Percentiles rank a stretch among this genome's conserved stretches.
phyloP scores from a whole-genome alignment of 53 echinoderm and acorn worm genomes.

The Luidia sarsii region DNA sequence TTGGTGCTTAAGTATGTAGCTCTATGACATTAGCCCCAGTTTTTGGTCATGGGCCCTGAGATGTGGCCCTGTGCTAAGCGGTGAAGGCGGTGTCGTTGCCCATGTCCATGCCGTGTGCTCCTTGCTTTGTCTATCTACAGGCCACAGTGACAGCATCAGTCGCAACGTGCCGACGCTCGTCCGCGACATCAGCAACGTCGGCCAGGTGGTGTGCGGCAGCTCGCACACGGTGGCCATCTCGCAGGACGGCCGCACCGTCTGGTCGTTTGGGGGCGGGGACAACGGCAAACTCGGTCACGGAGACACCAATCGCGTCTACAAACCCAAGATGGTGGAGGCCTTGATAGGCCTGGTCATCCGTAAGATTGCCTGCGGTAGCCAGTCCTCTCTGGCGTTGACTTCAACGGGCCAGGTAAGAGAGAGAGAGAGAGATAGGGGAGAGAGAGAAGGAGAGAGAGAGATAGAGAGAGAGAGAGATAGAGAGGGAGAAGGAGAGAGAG shows the following conservation, averaged over 20 bases:
- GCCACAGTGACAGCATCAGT: constrained; percentile 97
- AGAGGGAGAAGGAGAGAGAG: no score
- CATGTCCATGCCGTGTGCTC: no score
- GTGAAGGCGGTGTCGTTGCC: no score
- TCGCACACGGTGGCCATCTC: constrained; percentile 94
- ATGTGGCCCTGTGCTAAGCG: no score
- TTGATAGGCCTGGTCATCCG: constrained; percentile 91
- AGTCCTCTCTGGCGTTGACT: constrained; percentile 92
- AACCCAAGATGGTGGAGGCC: constrained; percentile 93
- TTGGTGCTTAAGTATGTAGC: no score
- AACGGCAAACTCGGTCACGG: constrained; percentile 99
- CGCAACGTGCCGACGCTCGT: constrained; percentile 87
- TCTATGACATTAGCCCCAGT: no score
- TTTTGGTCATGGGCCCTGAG: no score
- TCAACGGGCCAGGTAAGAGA: constrained; percentile 90
- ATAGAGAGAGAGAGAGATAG: no score
- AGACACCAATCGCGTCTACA: constrained; percentile 95
- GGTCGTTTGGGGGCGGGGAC: constrained; percentile 99
- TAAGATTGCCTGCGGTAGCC: constrained; percentile 95
- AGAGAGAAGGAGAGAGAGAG: no score
- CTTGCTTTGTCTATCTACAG: constrained; percentile 45
- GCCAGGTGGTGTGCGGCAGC: constrained; percentile 96
- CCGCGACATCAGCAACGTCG: constrained; percentile 91
- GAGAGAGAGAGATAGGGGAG: no score
- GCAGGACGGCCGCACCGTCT: constrained; percentile 90